Conservation (phyloP, 2,797 vertebrate genomes). For the Loris lydekkerianus region DNA sequence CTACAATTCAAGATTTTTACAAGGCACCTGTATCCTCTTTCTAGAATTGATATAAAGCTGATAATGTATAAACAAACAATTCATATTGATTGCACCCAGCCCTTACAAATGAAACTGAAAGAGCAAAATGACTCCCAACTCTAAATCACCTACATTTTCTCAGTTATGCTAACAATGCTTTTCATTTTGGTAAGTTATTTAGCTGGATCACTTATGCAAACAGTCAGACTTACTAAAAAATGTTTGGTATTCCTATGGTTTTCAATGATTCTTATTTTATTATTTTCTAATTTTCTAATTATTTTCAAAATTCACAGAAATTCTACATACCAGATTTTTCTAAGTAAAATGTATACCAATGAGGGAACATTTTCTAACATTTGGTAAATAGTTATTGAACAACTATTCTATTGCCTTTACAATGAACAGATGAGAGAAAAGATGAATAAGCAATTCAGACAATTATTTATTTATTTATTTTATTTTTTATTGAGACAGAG, state of each 20-base stretch:
- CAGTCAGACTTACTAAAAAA: not conserved
- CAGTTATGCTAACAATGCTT: not conserved
- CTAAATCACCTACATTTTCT: not conserved
- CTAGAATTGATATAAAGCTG: not conserved
- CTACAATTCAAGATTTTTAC: not conserved
- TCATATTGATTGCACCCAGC: not conserved
- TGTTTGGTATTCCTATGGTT: not conserved
- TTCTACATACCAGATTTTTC: not conserved
- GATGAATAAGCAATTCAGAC: not conserved
- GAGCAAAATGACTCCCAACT: not conserved
- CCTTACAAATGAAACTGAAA: not conserved
- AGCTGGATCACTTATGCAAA: not conserved
- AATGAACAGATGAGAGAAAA: not conserved
- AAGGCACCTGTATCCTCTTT: not conserved
- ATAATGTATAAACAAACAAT: not conserved
- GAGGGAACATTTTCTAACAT: not conserved
- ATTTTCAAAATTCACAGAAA: conserved; percentile 30
- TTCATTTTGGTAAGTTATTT: not conserved
- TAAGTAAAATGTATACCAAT: conserved; percentile 19
- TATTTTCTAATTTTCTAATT: not conserved
- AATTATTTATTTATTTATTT: not conserved
- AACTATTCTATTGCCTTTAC: not conserved
- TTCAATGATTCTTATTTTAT: conserved; percentile 14
- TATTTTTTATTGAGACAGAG: too few species aligned
- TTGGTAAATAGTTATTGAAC: conserved; percentile 32